Base-by-base conservation (phyloP, 2,113 vertebrate genomes). In the Monarcha castaneiventris region DNA sequence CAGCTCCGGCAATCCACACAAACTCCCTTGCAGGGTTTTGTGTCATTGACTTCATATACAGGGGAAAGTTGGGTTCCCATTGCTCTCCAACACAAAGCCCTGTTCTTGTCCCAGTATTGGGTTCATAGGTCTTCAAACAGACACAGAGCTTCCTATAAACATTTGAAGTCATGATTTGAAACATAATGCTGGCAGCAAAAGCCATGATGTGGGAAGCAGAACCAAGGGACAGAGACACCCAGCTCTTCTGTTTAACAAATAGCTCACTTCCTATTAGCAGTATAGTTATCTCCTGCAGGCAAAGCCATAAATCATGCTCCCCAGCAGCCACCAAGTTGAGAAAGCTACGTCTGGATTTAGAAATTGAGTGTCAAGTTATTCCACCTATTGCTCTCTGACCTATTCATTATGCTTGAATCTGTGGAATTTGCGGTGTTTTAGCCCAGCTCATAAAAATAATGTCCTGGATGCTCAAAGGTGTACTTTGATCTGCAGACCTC, bases 381-480 rank as follows among this genome's bases (percentile, higher is more conserved):
- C 27, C 73, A 92, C 83, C 48, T 74, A 39, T 55, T 80, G 19
- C 43, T 74, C 35, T 39, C 48, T 83, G 55, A 21, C n/a, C 33
- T 84, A 17, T 66, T 91, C n/a, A 22, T 94, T 92, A 73, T 80
- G 58, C 27, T 82, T 83, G 54, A 49, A 73, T 85, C 67, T 73
- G n/a, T 83, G 67, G 67, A 82, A 94, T 91, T 82, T 1, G 1
- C 2, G 9, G 12, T 43, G 16, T 2, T 15, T 93, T 32, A 89
- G n/a, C 48, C 39, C 39, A 80, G 43, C 76, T 86, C 64, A 55
- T 93, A 84, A 93, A 89, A 94, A 58, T 69, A 74, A 91, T 84
- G 73, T 64, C 74, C 69, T 86, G 49, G 37, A 75, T 92, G 93
- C 92, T 95, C 89, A 97, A 95, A 97, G 91, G 22, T 84, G 26